Percentiles rank a stretch among this genome's conserved stretches.
phyloP scores from a whole-genome alignment of 2,888 invertebrate genomes.

The Coelopa pilipes region DNA sequence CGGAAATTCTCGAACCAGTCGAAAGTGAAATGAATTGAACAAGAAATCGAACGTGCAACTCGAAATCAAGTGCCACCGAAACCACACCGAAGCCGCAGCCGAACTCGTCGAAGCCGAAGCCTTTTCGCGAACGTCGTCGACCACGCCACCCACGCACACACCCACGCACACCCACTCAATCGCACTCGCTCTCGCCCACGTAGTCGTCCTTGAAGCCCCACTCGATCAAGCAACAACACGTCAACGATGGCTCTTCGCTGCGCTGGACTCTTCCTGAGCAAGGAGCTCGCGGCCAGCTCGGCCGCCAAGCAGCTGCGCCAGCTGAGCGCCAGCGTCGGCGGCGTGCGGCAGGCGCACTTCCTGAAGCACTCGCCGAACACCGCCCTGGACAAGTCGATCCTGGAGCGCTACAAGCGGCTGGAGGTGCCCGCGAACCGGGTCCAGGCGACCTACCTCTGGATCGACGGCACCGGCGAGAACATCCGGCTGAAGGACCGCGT shows the following conservation, averaged over 20 bases:
- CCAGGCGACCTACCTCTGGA: slow-evolving; percentile 78
- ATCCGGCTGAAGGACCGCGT: slow-evolving; percentile 77
- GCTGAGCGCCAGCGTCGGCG: slow-evolving; percentile 42
- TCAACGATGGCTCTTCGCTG: slow-evolving; percentile 61
- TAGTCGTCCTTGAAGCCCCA: no score
- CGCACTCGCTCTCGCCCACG: background rate
- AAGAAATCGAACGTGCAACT: no score
- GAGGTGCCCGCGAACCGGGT: slow-evolving; percentile 68
- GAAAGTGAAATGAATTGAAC: slow-evolving; percentile 26
- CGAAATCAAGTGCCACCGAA: no score
- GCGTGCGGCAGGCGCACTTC: slow-evolving; percentile 40
- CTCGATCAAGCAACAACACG: slow-evolving; percentile 19
- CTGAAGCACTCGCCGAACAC: slow-evolving; percentile 79
- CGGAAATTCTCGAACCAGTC: background rate
- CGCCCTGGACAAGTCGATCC: slow-evolving; percentile 77
- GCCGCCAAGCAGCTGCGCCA: slow-evolving; percentile 51
- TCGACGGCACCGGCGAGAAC: slow-evolving; percentile 78
- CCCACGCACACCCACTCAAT: background rate
- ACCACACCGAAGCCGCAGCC: background rate
- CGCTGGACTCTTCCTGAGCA: slow-evolving; percentile 61
- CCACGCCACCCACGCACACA: background rate
- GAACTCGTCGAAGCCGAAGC: background rate
- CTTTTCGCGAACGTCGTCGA: slow-evolving; percentile 6
- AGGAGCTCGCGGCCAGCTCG: slow-evolving; percentile 53
- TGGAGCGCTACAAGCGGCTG: slow-evolving; percentile 77